Base-by-base conservation (phyloP, 2,113 vertebrate genomes). In the Pangasianodon gigas region DNA sequence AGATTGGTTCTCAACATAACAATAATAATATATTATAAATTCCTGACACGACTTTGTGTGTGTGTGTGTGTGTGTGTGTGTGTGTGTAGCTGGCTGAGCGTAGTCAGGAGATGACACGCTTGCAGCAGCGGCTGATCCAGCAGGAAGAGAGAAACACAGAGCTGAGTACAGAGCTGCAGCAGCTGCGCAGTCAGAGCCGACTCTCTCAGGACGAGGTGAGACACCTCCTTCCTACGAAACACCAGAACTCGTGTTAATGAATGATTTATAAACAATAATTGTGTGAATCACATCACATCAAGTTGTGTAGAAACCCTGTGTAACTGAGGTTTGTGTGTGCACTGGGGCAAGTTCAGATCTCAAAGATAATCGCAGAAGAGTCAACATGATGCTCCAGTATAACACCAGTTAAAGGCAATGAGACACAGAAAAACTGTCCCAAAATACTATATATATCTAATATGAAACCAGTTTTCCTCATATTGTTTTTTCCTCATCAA, bases 101-200 rank as follows among this genome's bases (percentile, higher is more conserved):
- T 4, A 92, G 88, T n/a, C 75, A 91, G 9, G 95, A 96, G 71
- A 52, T 62, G 52, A 92, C 94, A 71, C 92, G 92, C 81, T 69
- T 92, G 29, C 93, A 87, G 87, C 93, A 95, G 80, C 94, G 87
- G 69, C 94, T 91, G 75, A 60, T 41, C 65, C 94, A 93, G 81
- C 93, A 95, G 92, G 88, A 95, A 88, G 94, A 94, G 6, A 90
- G 93, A 56, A 86, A 91, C 88, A 91, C 90, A 67, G 93, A 93
- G 88, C 93, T 96, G 88, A 93, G 87, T 6, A 26, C 4, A 84
- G 93, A 96, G 88, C 93, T 96, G 87, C 94, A 92, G 77, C 93
- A 94, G 86, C 93, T 95, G 37, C 94, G 94, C 84, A 89, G 51
- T 62, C 62, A 87, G 44, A 90, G 84, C 41, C 77, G 74, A 9